phyloP scores from a whole-genome alignment of 2,888 invertebrate genomes.

The Stenoptilia bipunctidactyla region DNA sequence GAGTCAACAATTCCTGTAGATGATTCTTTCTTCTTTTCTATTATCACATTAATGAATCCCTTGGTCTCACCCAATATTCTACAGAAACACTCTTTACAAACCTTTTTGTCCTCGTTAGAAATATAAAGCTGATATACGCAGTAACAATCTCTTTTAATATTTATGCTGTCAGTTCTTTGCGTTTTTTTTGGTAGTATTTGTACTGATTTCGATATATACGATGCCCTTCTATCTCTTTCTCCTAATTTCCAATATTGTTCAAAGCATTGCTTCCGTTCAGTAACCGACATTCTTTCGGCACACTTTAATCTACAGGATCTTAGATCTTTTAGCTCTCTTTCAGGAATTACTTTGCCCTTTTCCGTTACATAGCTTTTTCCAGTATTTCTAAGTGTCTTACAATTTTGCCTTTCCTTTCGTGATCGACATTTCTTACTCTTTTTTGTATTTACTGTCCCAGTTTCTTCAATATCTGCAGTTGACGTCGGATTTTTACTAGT shows the following conservation, averaged over 20 bases:
- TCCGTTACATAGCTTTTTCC: conserved; percentile 13
- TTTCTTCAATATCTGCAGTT: no score
- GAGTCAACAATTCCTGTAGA: no score
- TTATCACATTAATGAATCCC: conserved; percentile 9
- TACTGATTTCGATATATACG: conserved; percentile 9
- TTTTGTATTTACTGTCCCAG: no score
- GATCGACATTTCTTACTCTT: conserved; percentile 8
- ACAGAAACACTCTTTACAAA: conserved; percentile 10
- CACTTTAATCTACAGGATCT: no score
- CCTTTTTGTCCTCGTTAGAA: conserved; percentile 3
- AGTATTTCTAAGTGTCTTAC: conserved; percentile 11
- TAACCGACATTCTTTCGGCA: background rate
- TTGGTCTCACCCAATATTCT: conserved; percentile 8
- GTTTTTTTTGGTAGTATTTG: conserved; percentile 8
- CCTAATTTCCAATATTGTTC: conserved; percentile 13
- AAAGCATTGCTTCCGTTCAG: conserved; percentile 11
- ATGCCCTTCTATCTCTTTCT: conserved; percentile 11
- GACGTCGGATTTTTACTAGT: no score
- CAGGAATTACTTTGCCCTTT: conserved; percentile 11
- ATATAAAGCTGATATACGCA: conserved; percentile 6
- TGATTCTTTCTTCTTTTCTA: background rate
- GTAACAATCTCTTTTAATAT: conserved; percentile 6
- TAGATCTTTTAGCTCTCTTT: conserved; percentile 1
- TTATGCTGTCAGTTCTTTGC: conserved; percentile 6
- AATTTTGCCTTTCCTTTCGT: conserved; percentile 2